Base-by-base conservation (phyloP, 1,140 invertebrate species). In the Pogonomyrmex barbatus region DNA sequence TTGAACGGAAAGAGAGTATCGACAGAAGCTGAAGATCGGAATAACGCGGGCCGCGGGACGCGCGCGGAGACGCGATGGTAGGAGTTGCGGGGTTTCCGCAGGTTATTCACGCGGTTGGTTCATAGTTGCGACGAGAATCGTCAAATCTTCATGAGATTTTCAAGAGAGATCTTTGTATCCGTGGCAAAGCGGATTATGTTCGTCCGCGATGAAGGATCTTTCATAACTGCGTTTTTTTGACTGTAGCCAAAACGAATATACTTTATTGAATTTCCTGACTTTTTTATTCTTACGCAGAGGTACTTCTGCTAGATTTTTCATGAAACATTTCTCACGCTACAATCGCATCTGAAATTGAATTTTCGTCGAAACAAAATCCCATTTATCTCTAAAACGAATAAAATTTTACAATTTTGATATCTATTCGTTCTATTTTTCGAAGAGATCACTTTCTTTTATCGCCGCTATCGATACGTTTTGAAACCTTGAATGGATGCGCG, bases 1-100 rank as follows among this genome's bases (percentile, higher is more conserved):
- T 87, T 60, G 36, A 70, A 36, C 50, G 62, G 76, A 62, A 89
- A 87, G 82, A 58, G 85, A 24, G 67, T 89, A 79, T 87, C 58
- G 89, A 90, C 77, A 79, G 24, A 12, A 36, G 14, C 70, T 50
- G 76, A 39, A 70, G 54, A 82, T 82, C 58, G 84, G 58, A 87
- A 89, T 87, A 89, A 89, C 73, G 33, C 30, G 10, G 47, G 24
- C 65, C 33, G 39, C 36, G 42, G 24, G 24, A 33, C 39, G 56
- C 47, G 17, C 2, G 8, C 5, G n/a, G 60, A 39, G 42, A 30
- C 63, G 45, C 62, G 75, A 24, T 39, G 58, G 24, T 24, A 24
- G 24, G 24, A 24, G 24, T 24, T 24, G 24, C 24, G 24, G 24
- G 24, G 24, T 24, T 24, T 24, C 45, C 39, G 14, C 6, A 5